Conservation (phyloP, 2,888 invertebrate genomes). For the Himalopsyche japonica region DNA sequence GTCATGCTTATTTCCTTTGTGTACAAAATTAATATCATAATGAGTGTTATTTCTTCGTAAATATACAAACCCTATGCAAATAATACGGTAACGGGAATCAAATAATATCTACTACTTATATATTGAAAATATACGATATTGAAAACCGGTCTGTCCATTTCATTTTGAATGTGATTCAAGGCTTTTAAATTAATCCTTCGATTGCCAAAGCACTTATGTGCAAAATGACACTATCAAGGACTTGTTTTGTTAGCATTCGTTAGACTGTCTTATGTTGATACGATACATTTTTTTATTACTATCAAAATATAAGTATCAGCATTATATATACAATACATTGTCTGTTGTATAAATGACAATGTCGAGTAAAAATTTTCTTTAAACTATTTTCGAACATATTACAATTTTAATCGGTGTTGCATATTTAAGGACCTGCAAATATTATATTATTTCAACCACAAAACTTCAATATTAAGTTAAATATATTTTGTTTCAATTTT, state of each 20-base stretch:
- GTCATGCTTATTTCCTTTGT: no score
- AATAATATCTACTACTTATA: not conserved
- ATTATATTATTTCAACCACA: no score
- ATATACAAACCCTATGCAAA: not conserved
- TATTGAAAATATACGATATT: no score
- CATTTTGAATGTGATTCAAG: not conserved
- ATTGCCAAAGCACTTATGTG: not conserved
- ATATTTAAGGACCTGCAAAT: no score
- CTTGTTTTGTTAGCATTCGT: not conserved
- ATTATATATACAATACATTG: not conserved
- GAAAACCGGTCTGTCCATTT: not conserved
- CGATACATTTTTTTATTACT: not conserved
- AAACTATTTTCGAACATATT: no score
- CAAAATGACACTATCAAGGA: not conserved
- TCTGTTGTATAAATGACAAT: no score
- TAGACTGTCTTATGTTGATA: not conserved
- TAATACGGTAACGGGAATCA: not conserved
- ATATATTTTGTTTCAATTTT: no score
- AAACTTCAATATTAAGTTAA: no score
- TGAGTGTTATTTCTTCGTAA: not conserved
- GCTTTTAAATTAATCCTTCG: not conserved
- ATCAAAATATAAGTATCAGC: not conserved
- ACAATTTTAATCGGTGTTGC: no score
- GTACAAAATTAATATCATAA: not conserved
- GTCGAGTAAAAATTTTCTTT: no score